Evolutionary conservation across 2,797 vertebrate species (phyloP).

Genomic region (Cephalopachus bancanus): DNA sequence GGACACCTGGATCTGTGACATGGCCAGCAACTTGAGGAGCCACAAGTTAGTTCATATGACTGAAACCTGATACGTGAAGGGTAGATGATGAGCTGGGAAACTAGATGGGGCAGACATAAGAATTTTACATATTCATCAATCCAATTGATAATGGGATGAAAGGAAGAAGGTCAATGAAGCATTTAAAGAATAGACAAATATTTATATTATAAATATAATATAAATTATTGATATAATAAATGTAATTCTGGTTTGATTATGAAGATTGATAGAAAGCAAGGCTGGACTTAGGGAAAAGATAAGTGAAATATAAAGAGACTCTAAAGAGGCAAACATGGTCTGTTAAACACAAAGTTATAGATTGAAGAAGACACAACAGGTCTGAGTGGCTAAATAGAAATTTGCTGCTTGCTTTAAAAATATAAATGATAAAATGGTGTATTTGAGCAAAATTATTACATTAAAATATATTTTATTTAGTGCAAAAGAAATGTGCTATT

Average conservation of each 20-base stretch:
- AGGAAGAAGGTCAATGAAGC: neutral
- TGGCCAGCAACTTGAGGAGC: neutral
- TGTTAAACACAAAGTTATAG: neutral
- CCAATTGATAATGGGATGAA: neutral
- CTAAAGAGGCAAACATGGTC: neutral
- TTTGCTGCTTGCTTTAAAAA: neutral
- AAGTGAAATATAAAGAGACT: neutral
- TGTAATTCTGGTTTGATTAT: neutral
- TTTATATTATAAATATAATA: neutral
- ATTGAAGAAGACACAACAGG: neutral
- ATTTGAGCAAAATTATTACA: slow-evolving; percentile 22
- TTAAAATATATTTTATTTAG: neutral
- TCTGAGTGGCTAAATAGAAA: neutral
- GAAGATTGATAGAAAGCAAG: neutral
- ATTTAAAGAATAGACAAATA: neutral
- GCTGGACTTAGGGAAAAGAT: neutral
- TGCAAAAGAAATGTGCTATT: neutral
- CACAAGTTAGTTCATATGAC: neutral
- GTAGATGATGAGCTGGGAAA: neutral
- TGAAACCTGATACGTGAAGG: neutral
- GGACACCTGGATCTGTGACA: neutral
- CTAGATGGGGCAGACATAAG: neutral
- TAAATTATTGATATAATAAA: neutral
- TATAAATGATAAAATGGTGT: neutral
- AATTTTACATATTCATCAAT: neutral